Base-by-base conservation (phyloP, 2,888 invertebrate species). In the Cheilosia variabilis region DNA sequence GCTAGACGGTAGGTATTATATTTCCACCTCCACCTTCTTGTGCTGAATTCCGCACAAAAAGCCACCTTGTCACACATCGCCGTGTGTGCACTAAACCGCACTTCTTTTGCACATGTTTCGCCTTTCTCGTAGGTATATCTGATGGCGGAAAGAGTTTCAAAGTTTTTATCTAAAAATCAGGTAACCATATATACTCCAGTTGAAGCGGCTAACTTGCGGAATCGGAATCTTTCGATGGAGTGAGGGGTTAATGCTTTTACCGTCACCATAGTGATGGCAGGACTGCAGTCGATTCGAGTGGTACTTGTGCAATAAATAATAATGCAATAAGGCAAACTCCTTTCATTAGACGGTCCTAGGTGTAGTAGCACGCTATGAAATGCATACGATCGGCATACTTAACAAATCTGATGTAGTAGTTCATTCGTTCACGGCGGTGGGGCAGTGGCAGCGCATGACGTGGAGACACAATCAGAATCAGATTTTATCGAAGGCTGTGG, bases 181-280 rank as follows among this genome's bases (percentile, higher is more conserved):
- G 22, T 15, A 72, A 57, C 37, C 37, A 13, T 27, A 5, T 24
- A 24, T 34, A 63, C 72, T 73, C 43, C 27, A 24, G 22, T 17
- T 41, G 65, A 83, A 65, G 52, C 24, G 73, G 72, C 63, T 63
- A 68, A 83, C 10, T 52, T 73, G 13, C 37, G 52, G 72, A 82
- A 72, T 82, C 82, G 60, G 60, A 82, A 82, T 77, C 77, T 65
- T 77, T 72, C 53, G 71, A 37, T 66, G 55, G 60, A 34, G 34
- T 31, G 31, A 31, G 9, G 31, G 41, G 41, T 6, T n/a, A 4
- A 15, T 43, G 2, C n/a, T 43, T 15, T 43, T 4, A 43, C n/a
- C 43, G n/a, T n/a, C 15, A 43, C n/a, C n/a, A 4, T 43, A 27
- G 27, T 27, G 27, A 27, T 27, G 6, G 27, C 27, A 6, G 7